phyloP scores from a whole-genome alignment of 2,113 vertebrate species.

The Edolisoma coerulescens region DNA sequence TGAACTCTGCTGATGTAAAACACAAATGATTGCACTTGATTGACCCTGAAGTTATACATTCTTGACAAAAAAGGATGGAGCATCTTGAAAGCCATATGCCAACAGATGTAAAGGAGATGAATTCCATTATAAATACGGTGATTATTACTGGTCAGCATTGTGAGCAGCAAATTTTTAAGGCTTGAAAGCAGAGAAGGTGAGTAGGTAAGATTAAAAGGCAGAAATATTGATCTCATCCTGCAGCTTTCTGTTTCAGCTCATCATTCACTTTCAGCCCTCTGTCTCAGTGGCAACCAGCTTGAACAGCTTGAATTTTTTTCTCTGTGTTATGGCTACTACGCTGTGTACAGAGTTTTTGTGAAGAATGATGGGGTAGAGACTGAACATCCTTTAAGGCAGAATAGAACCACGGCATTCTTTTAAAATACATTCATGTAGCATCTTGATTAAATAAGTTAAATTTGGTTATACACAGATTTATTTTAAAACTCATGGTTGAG shows the following conservation, averaged over 20 bases:
- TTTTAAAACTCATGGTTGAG: not conserved
- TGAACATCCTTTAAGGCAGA: not conserved
- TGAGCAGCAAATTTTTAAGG: not conserved
- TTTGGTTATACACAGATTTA: not conserved
- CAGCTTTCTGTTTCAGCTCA: conserved; percentile 16
- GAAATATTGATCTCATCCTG: conserved; percentile 25
- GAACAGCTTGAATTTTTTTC: not conserved
- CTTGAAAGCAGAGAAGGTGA: not conserved
- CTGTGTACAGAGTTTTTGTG: not conserved
- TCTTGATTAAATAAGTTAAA: not conserved
- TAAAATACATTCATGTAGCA: not conserved
- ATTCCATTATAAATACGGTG: not conserved
- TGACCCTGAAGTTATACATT: conserved; percentile 5
- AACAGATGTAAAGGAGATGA: not conserved
- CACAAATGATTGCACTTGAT: not conserved
- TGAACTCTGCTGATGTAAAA: not conserved
- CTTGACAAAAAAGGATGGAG: not conserved
- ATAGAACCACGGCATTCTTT: not conserved
- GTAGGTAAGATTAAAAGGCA: conserved; percentile 26
- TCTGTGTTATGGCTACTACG: not conserved
- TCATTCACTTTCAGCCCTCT: not conserved
- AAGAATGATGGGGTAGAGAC: not conserved
- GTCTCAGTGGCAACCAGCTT: not conserved
- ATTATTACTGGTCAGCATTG: conserved; percentile 14
- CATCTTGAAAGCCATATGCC: conserved; percentile 33